A percentile compares a stretch with the other conserved stretches of the same genome.
phyloP scores from a whole-genome alignment of 2,888 invertebrate species.

The Calephelis perditalis region DNA sequence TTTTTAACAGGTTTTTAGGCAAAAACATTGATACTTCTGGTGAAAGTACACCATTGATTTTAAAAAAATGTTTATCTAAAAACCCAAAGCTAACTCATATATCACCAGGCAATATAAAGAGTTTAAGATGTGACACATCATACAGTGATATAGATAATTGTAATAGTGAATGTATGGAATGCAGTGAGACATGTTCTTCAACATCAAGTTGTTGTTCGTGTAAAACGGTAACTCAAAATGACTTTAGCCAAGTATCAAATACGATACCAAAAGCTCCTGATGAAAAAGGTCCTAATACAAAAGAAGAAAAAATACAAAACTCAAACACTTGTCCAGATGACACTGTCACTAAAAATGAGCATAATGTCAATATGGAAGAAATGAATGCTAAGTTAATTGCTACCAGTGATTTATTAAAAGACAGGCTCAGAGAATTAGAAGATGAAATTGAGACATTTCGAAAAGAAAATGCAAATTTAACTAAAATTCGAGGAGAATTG shows the following conservation, averaged over 20 bases:
- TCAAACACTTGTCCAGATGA: constrained; percentile 45
- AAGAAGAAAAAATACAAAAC: constrained; percentile 28
- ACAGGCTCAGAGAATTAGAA: constrained; percentile 81
- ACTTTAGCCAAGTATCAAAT: constrained; percentile 21
- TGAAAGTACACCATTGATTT: constrained; percentile 60
- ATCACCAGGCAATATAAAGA: constrained; percentile 42
- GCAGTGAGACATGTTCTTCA: constrained; percentile 52
- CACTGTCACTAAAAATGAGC: constrained; percentile 46
- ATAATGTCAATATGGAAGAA: constrained; percentile 60
- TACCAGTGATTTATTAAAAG: constrained; percentile 79
- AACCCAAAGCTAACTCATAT: constrained; percentile 58
- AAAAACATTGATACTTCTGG: constrained; percentile 57
- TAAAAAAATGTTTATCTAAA: constrained; percentile 57
- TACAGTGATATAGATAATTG: constrained; percentile 51
- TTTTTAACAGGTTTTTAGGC: constrained; percentile 74
- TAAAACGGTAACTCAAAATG: constrained; percentile 46
- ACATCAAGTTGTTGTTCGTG: constrained; percentile 63
- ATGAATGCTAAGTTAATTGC: constrained; percentile 70
- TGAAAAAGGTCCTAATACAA: constrained; percentile 26
- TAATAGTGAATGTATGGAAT: constrained; percentile 54
- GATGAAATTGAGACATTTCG: constrained; percentile 77
- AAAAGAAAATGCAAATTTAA: constrained; percentile 67
- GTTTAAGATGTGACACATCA: constrained; percentile 37
- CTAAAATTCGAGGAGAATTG: constrained; percentile 78
- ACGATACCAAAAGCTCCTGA: constrained; percentile 27